These are phyloP conservation scores for Athene cunicularia DNA, from an alignment of 2,113 vertebrate species.

Conservation along the genomic window DNA sequence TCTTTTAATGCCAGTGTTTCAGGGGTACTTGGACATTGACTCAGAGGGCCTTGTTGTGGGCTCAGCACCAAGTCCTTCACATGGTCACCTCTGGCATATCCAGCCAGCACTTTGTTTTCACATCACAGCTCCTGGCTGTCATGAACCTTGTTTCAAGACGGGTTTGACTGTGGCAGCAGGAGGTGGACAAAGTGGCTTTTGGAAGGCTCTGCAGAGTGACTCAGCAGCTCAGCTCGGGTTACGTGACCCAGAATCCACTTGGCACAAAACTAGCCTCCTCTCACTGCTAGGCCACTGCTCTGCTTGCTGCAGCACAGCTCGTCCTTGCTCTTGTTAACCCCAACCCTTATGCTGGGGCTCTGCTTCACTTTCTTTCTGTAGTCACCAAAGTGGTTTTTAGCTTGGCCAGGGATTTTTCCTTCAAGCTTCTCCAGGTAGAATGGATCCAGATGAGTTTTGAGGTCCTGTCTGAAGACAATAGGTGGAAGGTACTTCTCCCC, in stretches of 20 bases:
- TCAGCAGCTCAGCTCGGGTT: conserved; percentile 37
- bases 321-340: not conserved
- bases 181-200: conserved; percentile 24
- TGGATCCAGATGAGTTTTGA: not conserved
- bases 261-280: conserved; percentile 17
- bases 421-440: not conserved
- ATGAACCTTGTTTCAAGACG: conserved; percentile 1
- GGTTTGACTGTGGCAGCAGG: conserved; percentile 19
- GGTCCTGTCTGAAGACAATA: not conserved
- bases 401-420: not conserved
- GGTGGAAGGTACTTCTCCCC: not conserved
- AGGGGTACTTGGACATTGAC: not conserved
- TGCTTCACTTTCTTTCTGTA: not conserved
- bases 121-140: not conserved
- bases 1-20: not conserved
- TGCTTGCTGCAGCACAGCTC: not conserved
- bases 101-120: conserved; percentile 2
- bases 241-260: conserved; percentile 51
- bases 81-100: not conserved
- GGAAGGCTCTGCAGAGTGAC: conserved; percentile 42
- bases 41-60: not conserved
- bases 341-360: accelerated
- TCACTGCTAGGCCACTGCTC: not conserved
- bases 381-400: not conserved
- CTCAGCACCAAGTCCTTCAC: not conserved